Conservation (phyloP, 2,113 vertebrate species). For the Melanerpes formicivorus region DNA sequence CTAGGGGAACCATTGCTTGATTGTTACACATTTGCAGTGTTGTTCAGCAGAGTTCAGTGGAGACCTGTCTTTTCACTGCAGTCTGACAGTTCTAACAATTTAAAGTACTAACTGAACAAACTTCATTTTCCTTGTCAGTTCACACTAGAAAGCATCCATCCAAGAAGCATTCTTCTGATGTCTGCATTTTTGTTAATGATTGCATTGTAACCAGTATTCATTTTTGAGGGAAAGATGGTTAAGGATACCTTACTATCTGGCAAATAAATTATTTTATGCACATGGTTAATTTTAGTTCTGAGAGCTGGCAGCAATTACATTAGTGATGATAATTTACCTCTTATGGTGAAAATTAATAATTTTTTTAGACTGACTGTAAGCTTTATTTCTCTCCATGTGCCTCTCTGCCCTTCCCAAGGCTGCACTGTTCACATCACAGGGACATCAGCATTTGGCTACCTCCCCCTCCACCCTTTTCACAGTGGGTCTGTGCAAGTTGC, state of each 20-base stretch:
- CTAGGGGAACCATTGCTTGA: not conserved
- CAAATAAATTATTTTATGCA: not conserved
- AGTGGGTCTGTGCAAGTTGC: accelerated
- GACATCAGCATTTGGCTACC: not conserved
- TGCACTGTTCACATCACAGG: not conserved
- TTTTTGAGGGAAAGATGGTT: accelerated
- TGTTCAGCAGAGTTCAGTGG: not conserved
- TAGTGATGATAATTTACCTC: not conserved
- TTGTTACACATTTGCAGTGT: too few species aligned
- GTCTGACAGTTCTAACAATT: not conserved
- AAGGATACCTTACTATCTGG: not conserved
- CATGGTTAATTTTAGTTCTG: not conserved
- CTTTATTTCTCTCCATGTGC: not conserved
- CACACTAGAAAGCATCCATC: not conserved
- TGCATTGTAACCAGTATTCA: not conserved
- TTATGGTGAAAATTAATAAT: not conserved
- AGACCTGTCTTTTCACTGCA: not conserved
- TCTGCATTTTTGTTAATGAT: not conserved
- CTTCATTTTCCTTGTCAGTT: not conserved
- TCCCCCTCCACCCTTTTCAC: not conserved
- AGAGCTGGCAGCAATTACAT: not conserved
- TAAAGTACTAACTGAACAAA: not conserved
- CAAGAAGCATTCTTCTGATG: not conserved
- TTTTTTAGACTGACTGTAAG: not conserved
- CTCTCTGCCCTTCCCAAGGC: not conserved